Evolutionary conservation across 1,140 invertebrate genomes (phyloP).

Genomic region (Mya arenaria): DNA sequence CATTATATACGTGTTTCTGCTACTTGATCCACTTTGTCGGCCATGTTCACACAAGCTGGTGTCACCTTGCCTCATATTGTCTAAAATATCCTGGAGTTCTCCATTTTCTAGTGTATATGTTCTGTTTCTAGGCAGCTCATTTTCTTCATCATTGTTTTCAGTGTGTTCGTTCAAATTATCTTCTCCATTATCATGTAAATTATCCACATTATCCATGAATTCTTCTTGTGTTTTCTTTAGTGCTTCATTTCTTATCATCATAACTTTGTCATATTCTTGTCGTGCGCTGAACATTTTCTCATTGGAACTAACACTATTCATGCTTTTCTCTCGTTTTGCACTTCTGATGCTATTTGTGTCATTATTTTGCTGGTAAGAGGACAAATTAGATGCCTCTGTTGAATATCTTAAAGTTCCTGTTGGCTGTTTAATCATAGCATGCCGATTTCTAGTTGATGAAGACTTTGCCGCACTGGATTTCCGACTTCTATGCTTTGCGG

Average conservation of each 20-base stretch:
- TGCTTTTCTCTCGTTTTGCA: not conserved
- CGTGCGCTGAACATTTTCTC: not conserved
- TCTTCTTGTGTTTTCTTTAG: no score
- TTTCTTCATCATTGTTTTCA: not conserved
- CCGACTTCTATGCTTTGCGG: conserved; percentile 29
- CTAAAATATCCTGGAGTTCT: not conserved
- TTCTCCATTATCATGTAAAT: not conserved
- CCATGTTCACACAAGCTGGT: no score
- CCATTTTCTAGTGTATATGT: not conserved
- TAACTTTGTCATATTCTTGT: not conserved
- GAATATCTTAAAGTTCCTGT: not conserved
- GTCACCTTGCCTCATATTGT: no score
- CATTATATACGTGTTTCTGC: not conserved
- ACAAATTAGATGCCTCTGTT: conserved; percentile 2
- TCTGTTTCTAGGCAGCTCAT: not conserved
- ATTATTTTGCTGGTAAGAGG: not conserved
- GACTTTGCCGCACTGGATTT: conserved; percentile 31
- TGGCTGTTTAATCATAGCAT: not conserved
- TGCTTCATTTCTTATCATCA: not conserved
- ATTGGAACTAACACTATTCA: no score
- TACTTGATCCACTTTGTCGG: no score
- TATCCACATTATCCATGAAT: no score
- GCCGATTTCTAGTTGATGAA: not conserved
- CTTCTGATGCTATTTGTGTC: not conserved
- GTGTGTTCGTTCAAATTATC: not conserved